Percentiles rank a stretch among this genome's conserved stretches.
Conservation (phyloP, 2,888 invertebrate species). For the Neoaliturus tenellus region DNA sequence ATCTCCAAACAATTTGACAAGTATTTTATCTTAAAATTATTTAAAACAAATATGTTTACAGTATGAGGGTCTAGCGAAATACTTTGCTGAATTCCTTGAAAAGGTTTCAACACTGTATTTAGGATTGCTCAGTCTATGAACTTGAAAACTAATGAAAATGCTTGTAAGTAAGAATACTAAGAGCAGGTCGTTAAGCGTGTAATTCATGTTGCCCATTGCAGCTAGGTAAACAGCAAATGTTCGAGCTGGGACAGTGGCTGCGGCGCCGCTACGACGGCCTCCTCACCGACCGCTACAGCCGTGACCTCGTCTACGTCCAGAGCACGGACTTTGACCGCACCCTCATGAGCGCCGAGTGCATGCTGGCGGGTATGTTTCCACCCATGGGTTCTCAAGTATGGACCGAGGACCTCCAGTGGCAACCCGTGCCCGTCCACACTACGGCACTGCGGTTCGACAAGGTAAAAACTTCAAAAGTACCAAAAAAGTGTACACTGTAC, state of each 20-base stretch:
- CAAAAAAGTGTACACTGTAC: no score
- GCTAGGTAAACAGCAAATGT: conserved; percentile 80
- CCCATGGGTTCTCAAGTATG: conserved; percentile 76
- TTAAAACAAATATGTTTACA: no score
- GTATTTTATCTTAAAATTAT: no score
- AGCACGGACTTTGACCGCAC: conserved; percentile 86
- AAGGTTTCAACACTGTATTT: no score
- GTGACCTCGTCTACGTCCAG: conserved; percentile 79
- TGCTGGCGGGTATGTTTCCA: conserved; percentile 84
- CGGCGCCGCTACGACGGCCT: conserved; percentile 79
- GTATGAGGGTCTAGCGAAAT: no score
- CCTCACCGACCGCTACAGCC: conserved; percentile 77
- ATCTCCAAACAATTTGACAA: no score
- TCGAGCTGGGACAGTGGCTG: conserved; percentile 79
- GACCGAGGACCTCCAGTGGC: conserved; percentile 81
- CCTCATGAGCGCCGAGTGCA: conserved; percentile 82
- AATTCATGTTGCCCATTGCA: conserved; percentile 68
- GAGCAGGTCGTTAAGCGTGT: neutral
- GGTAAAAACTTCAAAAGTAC: no score
- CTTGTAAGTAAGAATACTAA: neutral
- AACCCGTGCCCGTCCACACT: conserved; percentile 85
- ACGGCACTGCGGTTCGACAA: conserved; percentile 79
- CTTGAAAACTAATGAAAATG: neutral
- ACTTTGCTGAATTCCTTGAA: no score
- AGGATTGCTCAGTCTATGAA: neutral